Conservation (phyloP, 2,113 vertebrate genomes). For the Zosterops borbonicus region DNA sequence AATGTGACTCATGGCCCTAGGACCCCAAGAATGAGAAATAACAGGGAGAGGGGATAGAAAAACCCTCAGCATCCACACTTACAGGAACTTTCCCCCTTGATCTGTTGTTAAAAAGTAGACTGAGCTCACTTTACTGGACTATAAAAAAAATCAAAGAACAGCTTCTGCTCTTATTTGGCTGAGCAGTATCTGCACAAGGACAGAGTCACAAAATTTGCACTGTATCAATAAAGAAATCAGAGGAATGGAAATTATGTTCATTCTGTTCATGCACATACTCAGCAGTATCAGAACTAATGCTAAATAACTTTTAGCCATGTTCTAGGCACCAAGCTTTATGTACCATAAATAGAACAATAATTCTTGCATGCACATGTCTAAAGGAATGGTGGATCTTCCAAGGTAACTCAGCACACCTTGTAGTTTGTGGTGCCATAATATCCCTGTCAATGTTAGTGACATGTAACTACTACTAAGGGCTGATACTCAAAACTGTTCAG, state of each 20-base stretch:
- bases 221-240: neutral
- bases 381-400: neutral
- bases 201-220: neutral
- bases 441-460: neutral
- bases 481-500: neutral
- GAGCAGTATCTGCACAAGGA: neutral
- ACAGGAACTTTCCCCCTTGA: neutral
- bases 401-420: neutral
- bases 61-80: neutral
- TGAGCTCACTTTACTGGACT: neutral
- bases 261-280: neutral
- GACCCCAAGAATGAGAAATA: neutral
- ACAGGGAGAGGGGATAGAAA: fast-evolving
- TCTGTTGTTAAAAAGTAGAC: neutral
- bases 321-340: neutral
- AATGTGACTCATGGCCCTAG: neutral
- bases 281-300: neutral
- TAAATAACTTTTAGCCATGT: neutral
- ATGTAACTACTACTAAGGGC: neutral
- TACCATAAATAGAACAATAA: neutral
- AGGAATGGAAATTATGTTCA: neutral
- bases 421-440: neutral
- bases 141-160: neutral
- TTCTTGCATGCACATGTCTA: neutral
- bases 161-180: neutral